These are phyloP conservation scores for Mus musculus DNA, from an alignment of 2,113 vertebrate genomes.

Conservation along the genomic window GRCm39 chr11:118911001-118911500, in stretches of 20 bases:
- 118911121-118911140: background rate
- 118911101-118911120: accelerated
- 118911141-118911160: too few species aligned
- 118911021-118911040: background rate
- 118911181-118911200: background rate
- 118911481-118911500: background rate
- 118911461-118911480: background rate
- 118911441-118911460: background rate
- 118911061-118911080: background rate
- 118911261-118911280: accelerated
- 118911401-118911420: background rate
- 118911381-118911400: background rate
- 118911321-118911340: too few species aligned
- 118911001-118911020: background rate
- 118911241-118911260: background rate
- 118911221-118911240: background rate
- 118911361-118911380: too few species aligned
- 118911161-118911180: too few species aligned
- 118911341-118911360: background rate
- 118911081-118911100: too few species aligned
- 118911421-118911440: background rate
- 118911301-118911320: background rate
- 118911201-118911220: too few species aligned
- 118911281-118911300: too few species aligned
- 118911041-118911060: accelerated